Evolutionary conservation across 2,113 vertebrate genomes (phyloP), one percentile per base, ranked within the genome.

Genomic region (Misgurnus mizolepis): DNA sequence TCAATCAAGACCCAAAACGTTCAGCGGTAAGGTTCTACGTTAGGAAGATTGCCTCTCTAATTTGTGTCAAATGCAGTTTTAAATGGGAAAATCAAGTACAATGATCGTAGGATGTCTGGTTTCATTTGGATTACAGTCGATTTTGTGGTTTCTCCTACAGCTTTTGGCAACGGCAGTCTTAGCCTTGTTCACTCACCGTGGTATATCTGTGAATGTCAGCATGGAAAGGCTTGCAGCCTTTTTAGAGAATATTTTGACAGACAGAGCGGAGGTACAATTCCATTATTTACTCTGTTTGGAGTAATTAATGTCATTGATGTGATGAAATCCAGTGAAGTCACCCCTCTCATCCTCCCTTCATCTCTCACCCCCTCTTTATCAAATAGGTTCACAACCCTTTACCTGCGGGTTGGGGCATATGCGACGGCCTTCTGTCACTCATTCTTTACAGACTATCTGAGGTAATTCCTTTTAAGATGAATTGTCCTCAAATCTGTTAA

Each of bases 381-480:
- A 50, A 65, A 90, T 88, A 85, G 88, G 18, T 14, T 10, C 72
- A 73, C 60, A 64, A 86, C 69, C 74, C 88, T 17, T 85, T 83
- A 5, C 91, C 89, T 0, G 17, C 83, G 2, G 88, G 87, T 65
- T 90, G 89, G 89, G 93, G 93, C 40, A 81, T 89, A 34, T 92
- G 84, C 58, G 93, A 94, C 15, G 92, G 92, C 61, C 69, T 92
- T 45, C 84, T 94, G 41, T 88, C 82, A 83, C 84, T 94, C 80
- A 82, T 93, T 14, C 85, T 88, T 1, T 81, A 90, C 83, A 70
- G 70, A 40, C 84, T 94, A 47, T 84, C 80, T 73, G 86, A 93
- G 90, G 93, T 93, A 79, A 87, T 87, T 85, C 34, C 47, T 76
- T 10, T 14, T 14, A 22, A 39, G 22, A 10, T 74, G 67, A 73